A percentile compares a stretch with the other conserved stretches of the same genome.
These are phyloP conservation scores for Tetragnatha montana DNA, from an alignment of 2,888 invertebrate species.

Conservation along the genomic window DNA sequence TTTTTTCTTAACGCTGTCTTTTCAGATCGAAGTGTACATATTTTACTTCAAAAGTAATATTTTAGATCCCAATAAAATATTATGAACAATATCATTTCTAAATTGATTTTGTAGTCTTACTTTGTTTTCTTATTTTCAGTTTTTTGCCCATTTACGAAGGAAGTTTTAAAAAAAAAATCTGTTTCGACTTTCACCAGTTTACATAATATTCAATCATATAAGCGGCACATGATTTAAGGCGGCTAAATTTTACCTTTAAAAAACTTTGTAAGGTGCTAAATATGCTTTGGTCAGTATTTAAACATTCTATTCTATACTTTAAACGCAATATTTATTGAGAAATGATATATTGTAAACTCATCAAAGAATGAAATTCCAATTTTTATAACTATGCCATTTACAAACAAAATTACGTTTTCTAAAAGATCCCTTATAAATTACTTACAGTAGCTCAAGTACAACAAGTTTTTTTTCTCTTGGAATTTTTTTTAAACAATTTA, in stretches of 20 bases:
- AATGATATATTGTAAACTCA: not conserved
- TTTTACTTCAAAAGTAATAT: conserved; percentile 44
- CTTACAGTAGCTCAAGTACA: not conserved
- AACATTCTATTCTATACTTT: not conserved
- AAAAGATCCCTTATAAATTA: not conserved
- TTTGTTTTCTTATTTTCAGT: conserved; percentile 27
- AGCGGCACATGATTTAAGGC: not conserved
- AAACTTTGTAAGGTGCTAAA: not conserved
- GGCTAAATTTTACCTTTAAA: not conserved
- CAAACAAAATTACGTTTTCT: not conserved
- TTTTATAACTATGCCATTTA: not conserved
- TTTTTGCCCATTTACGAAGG: conserved; percentile 3
- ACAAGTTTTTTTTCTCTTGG: not conserved
- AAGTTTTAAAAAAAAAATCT: conserved; percentile 20
- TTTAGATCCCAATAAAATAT: conserved; percentile 57
- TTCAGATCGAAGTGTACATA: conserved; percentile 48
- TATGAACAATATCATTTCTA: conserved; percentile 32
- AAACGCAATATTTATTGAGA: not conserved
- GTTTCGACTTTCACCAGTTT: conserved; percentile 38
- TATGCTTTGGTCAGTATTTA: not conserved
- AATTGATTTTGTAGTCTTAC: conserved; percentile 35
- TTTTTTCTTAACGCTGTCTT: conserved; percentile 42
- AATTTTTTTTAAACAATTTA: conserved; percentile 2
- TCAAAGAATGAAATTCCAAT: not conserved
- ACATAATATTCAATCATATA: not conserved